Conservation (phyloP, 2,888 invertebrate species). For the Rhagonycha fulva region DNA sequence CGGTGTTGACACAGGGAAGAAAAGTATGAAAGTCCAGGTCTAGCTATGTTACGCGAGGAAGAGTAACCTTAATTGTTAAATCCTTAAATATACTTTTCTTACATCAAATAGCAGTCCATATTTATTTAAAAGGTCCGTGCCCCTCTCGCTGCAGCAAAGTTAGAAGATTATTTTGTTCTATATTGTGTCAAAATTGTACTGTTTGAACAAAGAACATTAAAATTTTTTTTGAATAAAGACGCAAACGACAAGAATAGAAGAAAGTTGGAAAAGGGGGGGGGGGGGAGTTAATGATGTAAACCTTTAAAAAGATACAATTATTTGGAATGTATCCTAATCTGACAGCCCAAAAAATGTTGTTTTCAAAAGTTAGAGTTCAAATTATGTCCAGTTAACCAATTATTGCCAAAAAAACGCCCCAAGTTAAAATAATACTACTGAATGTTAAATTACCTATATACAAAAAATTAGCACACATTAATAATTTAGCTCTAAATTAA, state of each 20-base stretch:
- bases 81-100: too few species aligned
- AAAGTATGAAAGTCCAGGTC: too few species aligned
- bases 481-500: background rate
- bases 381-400: background rate
- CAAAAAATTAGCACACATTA: background rate
- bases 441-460: background rate
- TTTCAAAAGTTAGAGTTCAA: background rate
- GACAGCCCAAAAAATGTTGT: background rate
- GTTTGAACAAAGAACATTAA: too few species aligned
- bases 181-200: too few species aligned
- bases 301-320: background rate
- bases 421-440: background rate
- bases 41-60: too few species aligned
- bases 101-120: too few species aligned
- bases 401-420: background rate
- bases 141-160: too few species aligned
- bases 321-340: background rate
- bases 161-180: too few species aligned
- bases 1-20: too few species aligned
- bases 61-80: too few species aligned
- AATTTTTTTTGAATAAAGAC: background rate
- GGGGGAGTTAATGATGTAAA: background rate
- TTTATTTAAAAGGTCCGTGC: too few species aligned
- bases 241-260: background rate
- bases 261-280: background rate